Conservation (phyloP, 2,888 invertebrate species). For the Nebria brevicollis region DNA sequence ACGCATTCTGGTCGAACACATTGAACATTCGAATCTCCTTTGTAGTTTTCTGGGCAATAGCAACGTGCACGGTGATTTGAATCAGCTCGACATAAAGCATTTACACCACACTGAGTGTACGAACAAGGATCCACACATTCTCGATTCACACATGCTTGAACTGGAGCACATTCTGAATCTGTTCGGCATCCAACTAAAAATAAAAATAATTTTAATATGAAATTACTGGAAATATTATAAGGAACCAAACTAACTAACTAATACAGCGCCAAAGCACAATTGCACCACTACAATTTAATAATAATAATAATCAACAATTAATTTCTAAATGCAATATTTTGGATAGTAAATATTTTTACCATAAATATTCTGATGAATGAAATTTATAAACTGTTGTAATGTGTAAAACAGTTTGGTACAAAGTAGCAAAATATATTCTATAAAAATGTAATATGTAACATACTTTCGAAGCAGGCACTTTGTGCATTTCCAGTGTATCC, state of each 20-base stretch:
- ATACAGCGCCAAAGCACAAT: too few relatives aligned
- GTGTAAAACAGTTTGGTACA: too few relatives aligned
- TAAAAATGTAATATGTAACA: slow-evolving; percentile 53
- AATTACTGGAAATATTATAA: slow-evolving; percentile 3
- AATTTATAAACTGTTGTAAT: too few relatives aligned
- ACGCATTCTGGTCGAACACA: slow-evolving; percentile 84
- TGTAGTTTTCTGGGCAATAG: slow-evolving; percentile 78
- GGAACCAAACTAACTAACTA: background rate
- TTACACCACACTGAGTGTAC: slow-evolving; percentile 81
- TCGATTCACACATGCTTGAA: slow-evolving; percentile 83
- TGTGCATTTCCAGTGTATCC: slow-evolving; percentile 88
- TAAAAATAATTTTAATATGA: slow-evolving; percentile 37
- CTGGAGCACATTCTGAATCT: slow-evolving; percentile 84
- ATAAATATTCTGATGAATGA: too few relatives aligned
- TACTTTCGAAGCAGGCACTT: slow-evolving; percentile 79
- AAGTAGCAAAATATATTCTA: background rate
- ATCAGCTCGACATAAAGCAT: slow-evolving; percentile 81
- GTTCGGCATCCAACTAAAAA: slow-evolving; percentile 82
- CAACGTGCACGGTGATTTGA: slow-evolving; percentile 82
- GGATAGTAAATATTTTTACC: too few relatives aligned
- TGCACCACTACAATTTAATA: too few relatives aligned
- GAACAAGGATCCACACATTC: slow-evolving; percentile 84
- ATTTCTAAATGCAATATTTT: too few relatives aligned
- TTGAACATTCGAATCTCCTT: slow-evolving; percentile 81
- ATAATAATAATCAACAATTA: too few relatives aligned